Percentiles rank a stretch among this genome's conserved stretches.
Conservation (phyloP, 2,797 vertebrate genomes). For the Phataginus tricuspis region DNA sequence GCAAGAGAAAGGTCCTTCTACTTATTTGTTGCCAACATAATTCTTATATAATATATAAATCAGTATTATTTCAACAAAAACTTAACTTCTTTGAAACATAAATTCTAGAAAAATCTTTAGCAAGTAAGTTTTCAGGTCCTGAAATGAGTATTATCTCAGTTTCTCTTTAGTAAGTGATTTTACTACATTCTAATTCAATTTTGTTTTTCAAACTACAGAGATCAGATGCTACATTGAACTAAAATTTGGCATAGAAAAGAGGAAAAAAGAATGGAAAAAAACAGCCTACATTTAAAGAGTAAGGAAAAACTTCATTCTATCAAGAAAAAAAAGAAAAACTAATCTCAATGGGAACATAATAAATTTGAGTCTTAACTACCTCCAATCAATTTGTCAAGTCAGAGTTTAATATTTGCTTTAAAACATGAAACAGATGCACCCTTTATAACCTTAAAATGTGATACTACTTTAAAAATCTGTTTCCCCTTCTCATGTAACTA, state of each 20-base stretch:
- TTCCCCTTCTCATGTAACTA: not conserved
- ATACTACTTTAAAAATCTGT: not conserved
- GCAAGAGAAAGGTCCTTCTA: not conserved
- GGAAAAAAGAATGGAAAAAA: not conserved
- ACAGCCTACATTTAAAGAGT: not conserved
- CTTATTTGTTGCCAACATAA: not conserved
- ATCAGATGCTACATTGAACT: not conserved
- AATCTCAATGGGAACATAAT: not conserved
- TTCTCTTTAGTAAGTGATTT: not conserved
- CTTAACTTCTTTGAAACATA: not conserved
- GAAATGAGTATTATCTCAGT: not conserved
- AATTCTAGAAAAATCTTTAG: not conserved
- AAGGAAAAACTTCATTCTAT: not conserved
- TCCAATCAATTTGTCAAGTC: not conserved
- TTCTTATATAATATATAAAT: not conserved
- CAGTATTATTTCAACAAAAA: not conserved
- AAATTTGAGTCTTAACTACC: not conserved
- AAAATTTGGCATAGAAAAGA: not conserved
- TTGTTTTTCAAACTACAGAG: conserved; percentile 7
- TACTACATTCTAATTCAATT: not conserved
- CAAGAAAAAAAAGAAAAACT: not conserved
- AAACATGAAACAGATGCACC: not conserved
- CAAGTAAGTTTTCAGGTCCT: not conserved
- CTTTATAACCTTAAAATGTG: not conserved
- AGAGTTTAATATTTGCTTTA: not conserved